Conservation (phyloP, 2,113 vertebrate genomes). For the Odontophorus gujanensis region DNA sequence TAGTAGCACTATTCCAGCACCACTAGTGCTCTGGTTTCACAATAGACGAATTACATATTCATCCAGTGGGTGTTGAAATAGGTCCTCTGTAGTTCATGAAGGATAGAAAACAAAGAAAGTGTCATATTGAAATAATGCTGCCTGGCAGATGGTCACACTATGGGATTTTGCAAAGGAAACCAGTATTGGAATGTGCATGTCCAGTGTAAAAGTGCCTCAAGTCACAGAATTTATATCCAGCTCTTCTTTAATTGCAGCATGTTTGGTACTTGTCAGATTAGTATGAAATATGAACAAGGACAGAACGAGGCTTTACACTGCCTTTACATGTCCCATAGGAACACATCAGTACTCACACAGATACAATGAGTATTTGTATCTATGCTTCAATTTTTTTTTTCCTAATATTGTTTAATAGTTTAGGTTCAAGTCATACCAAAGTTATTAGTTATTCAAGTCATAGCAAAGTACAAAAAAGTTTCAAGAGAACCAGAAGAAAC, state of each 20-base stretch:
- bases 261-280: neutral
- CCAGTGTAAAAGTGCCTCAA: neutral
- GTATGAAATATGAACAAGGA: neutral
- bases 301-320: neutral
- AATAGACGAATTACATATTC: neutral
- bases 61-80: neutral
- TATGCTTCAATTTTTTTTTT: neutral
- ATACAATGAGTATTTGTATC: neutral
- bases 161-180: neutral
- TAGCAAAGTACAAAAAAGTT: neutral
- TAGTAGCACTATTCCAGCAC: neutral
- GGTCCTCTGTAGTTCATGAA: neutral
- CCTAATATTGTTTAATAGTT: neutral
- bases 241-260: neutral
- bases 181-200: neutral
- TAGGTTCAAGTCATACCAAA: neutral
- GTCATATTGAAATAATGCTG: neutral
- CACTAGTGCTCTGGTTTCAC: neutral
- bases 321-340: neutral
- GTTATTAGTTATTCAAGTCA: neutral
- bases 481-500: neutral
- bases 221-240: neutral
- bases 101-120: neutral
- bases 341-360: neutral
- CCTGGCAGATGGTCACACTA: neutral